Percentiles rank a stretch among this genome's conserved stretches.
phyloP scores from a whole-genome alignment of 1,140 invertebrate species.

The Cotesia chilonis region DNA sequence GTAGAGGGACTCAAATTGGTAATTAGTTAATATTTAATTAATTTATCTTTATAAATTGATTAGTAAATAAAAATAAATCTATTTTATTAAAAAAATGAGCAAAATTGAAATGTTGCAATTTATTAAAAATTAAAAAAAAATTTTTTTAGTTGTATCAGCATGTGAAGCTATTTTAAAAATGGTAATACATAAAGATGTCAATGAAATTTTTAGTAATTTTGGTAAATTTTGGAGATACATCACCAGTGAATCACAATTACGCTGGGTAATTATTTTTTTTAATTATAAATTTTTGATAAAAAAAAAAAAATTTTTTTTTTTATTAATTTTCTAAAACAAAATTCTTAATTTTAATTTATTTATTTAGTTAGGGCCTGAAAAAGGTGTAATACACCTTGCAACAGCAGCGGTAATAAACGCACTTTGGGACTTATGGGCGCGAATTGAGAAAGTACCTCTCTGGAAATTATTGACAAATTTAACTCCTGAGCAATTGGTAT shows the following conservation, averaged over 20 bases:
- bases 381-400: slow-evolving; percentile 89
- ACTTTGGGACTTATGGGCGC: slow-evolving; percentile 91
- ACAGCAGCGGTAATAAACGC: slow-evolving; percentile 89
- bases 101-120: too few species aligned
- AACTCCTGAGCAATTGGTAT: slow-evolving; percentile 82
- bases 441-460: slow-evolving; percentile 83
- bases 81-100: too few species aligned
- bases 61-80: not conserved
- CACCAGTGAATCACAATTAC: slow-evolving; percentile 86
- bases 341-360: slow-evolving; percentile 3
- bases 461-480: slow-evolving; percentile 87
- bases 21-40: slow-evolving; percentile 41
- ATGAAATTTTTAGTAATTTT: slow-evolving; percentile 81
- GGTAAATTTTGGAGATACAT: slow-evolving; percentile 80
- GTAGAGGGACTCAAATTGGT: slow-evolving; percentile 86
- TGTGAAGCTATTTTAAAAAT: slow-evolving; percentile 75
- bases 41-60: slow-evolving; percentile 2
- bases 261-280: slow-evolving; percentile 76
- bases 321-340: not conserved
- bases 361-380: slow-evolving; percentile 86
- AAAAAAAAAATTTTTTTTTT: not conserved
- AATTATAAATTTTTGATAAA: slow-evolving; percentile 33
- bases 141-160: slow-evolving; percentile 74
- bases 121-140: too few species aligned
- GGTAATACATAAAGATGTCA: slow-evolving; percentile 71